Conservation (phyloP, 1,140 invertebrate species). For the Pseudachorutes palmiensis region DNA sequence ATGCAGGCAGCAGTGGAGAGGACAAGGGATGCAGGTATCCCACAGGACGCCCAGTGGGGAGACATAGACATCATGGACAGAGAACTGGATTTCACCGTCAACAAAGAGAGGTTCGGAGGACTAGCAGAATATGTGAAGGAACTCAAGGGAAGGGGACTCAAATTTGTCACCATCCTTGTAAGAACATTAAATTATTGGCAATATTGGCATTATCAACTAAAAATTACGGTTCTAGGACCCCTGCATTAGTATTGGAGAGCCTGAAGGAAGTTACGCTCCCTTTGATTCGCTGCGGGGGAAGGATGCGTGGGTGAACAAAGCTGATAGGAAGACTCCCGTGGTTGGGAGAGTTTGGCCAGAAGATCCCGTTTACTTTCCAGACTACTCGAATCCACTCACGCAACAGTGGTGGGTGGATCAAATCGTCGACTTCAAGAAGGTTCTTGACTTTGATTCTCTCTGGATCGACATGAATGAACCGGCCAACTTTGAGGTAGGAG, state of each 20-base stretch:
- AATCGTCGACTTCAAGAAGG: constrained; percentile 41
- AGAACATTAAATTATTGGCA: background rate
- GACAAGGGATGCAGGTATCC: constrained; percentile 42
- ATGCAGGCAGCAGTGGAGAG: constrained; percentile 41
- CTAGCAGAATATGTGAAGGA: constrained; percentile 64
- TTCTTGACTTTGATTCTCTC: constrained; percentile 40
- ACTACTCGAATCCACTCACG: constrained; percentile 41
- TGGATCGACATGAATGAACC: constrained; percentile 48
- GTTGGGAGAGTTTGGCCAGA: constrained; percentile 36
- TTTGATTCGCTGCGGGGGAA: constrained; percentile 27
- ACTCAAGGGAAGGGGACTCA: constrained; percentile 45
- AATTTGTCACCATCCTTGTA: constrained; percentile 44
- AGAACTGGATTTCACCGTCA: constrained; percentile 74
- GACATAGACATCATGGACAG: constrained; percentile 58
- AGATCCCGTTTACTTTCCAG: constrained; percentile 38
- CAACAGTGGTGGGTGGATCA: constrained; percentile 44
- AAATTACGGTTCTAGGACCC: constrained; percentile 23
- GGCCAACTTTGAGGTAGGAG: constrained; percentile 44
- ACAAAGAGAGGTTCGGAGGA: constrained; percentile 55
- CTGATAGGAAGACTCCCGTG: constrained; percentile 25
- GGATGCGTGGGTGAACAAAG: constrained; percentile 44
- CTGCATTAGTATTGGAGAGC: constrained; percentile 19
- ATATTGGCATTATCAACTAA: background rate
- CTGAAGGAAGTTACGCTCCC: constrained; percentile 24
- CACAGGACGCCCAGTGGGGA: constrained; percentile 44